These are phyloP conservation scores for Montipora capitata DNA, from an alignment of 92 coral and sea anemone species.

Conservation along the genomic window DNA sequence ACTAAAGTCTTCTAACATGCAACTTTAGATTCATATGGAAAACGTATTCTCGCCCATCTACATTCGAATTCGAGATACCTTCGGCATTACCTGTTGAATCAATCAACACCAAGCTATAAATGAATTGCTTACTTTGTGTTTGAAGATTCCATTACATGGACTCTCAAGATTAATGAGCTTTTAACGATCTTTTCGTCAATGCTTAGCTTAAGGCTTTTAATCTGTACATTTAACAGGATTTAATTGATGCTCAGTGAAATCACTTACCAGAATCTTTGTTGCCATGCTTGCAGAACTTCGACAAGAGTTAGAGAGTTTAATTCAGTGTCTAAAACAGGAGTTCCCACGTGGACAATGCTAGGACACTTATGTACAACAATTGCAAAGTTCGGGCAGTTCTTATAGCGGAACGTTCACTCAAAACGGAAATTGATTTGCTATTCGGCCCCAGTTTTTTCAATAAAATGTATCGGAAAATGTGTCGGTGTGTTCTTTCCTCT, in stretches of 20 bases:
- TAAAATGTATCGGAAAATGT: neutral
- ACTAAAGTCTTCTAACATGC: too few species aligned
- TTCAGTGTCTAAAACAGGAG: neutral
- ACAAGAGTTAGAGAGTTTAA: neutral
- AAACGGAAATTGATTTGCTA: slow-evolving; percentile 33
- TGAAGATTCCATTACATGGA: neutral
- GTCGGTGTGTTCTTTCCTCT: slow-evolving; percentile 10
- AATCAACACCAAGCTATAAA: neutral
- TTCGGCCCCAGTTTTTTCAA: neutral
- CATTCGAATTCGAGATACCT: neutral
- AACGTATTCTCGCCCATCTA: neutral
- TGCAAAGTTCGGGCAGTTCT: neutral
- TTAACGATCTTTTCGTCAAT: neutral
- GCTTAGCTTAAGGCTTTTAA: neutral
- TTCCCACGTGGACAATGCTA: neutral
- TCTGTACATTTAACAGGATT: neutral
- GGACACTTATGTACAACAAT: neutral
- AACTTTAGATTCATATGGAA: neutral
- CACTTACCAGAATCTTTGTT: slow-evolving; percentile 10
- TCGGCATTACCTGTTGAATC: neutral
- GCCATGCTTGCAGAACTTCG: neutral
- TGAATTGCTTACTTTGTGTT: neutral
- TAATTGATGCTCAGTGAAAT: neutral
- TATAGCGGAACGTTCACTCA: neutral
- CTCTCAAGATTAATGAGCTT: neutral